Percentiles rank a stretch among this genome's conserved stretches.
Conservation (phyloP, 2,797 vertebrate species). For the Peromyscus melanophrys region DNA sequence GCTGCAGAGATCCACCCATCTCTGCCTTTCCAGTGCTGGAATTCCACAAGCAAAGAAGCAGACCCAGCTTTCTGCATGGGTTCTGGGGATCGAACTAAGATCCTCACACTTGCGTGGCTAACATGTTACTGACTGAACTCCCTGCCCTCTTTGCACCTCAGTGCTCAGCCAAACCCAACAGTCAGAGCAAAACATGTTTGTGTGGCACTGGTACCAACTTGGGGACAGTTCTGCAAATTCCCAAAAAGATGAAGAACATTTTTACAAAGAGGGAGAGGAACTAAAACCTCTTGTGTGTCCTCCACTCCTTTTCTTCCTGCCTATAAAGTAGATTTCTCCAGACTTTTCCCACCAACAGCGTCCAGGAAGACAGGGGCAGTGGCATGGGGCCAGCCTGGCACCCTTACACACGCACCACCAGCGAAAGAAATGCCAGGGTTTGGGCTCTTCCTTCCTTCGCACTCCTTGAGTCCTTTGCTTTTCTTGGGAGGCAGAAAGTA, state of each 20-base stretch:
- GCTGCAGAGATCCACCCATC: too few species aligned
- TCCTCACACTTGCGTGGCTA: not conserved
- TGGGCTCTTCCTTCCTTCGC: not conserved
- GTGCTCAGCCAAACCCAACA: not conserved
- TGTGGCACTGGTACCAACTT: constrained; percentile 61
- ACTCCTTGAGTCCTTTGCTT: not conserved
- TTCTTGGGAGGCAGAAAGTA: not conserved
- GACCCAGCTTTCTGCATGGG: not conserved
- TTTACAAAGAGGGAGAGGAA: not conserved
- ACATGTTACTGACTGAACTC: not conserved
- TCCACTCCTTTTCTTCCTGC: constrained; percentile 71
- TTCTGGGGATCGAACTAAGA: not conserved
- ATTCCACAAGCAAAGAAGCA: not conserved
- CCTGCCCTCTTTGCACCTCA: too few species aligned
- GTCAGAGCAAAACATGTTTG: constrained; percentile 62
- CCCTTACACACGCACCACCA: not conserved
- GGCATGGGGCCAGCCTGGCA: not conserved
- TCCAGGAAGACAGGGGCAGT: constrained; percentile 58
- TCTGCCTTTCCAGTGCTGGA: not conserved
- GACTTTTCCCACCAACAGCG: constrained; percentile 48
- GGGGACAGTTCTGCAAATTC: constrained; percentile 34
- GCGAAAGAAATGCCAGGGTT: not conserved
- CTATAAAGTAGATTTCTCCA: constrained; percentile 69
- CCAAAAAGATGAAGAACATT: not conserved
- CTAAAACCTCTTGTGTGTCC: constrained; percentile 70